Conservation (phyloP, 2,888 invertebrate genomes). For the Tachina grossa region DNA sequence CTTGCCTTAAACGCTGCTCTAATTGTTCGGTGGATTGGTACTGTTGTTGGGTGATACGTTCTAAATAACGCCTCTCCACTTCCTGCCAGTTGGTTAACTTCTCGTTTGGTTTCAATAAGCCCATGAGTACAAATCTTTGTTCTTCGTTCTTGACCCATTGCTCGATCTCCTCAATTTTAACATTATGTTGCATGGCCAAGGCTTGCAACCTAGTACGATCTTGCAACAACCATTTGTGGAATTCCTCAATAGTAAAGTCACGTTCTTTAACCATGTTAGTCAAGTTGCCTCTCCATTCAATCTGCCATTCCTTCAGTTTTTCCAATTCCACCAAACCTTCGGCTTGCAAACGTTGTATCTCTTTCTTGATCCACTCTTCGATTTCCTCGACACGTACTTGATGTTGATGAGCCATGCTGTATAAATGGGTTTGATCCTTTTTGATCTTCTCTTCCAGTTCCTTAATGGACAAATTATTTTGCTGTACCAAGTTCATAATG, state of each 20-base stretch:
- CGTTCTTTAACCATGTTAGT: constrained; percentile 79
- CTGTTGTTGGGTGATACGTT: constrained; percentile 78
- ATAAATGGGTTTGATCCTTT: constrained; percentile 79
- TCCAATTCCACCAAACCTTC: constrained; percentile 78
- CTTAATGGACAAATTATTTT: constrained; percentile 79
- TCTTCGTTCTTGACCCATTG: constrained; percentile 79
- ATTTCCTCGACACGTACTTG: constrained; percentile 81
- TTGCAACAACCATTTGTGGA: constrained; percentile 79
- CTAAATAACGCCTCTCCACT: constrained; percentile 79
- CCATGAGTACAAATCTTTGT: constrained; percentile 79
- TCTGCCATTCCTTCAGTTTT: constrained; percentile 79
- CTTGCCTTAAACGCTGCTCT: constrained; percentile 79
- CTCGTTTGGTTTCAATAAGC: constrained; percentile 79
- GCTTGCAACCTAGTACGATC: constrained; percentile 78
- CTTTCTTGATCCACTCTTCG: constrained; percentile 80
- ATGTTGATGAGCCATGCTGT: constrained; percentile 79
- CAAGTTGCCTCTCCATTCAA: constrained; percentile 79
- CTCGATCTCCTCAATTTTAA: constrained; percentile 80
- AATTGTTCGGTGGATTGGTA: constrained; percentile 81
- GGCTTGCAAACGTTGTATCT: constrained; percentile 78
- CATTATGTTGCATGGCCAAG: constrained; percentile 80
- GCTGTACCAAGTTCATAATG: constrained; percentile 76
- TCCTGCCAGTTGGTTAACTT: constrained; percentile 80
- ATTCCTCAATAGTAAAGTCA: constrained; percentile 80
- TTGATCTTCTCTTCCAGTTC: constrained; percentile 78